These are phyloP conservation scores for Synergus umbraculus DNA, from an alignment of 2,888 invertebrate genomes.

Conservation along the genomic window DNA sequence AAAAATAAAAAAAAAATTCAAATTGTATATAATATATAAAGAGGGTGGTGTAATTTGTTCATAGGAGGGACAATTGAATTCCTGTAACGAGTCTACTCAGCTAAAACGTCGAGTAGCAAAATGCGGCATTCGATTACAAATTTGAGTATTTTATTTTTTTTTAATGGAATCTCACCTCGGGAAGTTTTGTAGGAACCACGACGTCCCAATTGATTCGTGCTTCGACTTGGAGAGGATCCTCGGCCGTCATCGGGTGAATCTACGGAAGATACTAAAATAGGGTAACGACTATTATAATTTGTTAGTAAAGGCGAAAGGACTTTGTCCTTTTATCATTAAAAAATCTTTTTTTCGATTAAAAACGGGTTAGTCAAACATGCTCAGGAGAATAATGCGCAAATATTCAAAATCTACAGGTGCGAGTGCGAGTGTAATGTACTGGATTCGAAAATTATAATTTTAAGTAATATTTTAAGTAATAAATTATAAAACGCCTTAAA, in stretches of 20 bases:
- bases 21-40: not conserved
- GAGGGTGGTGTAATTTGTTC: not conserved
- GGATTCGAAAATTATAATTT: not conserved
- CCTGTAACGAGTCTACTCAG: not conserved
- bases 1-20: not conserved
- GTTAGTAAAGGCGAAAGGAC: slow-evolving; percentile 46
- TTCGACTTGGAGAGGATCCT: slow-evolving; percentile 85
- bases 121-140: slow-evolving; percentile 30
- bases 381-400: not conserved
- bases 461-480: not conserved
- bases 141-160: not conserved
- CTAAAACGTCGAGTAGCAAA: slow-evolving; percentile 34
- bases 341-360: not conserved
- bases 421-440: slow-evolving; percentile 4
- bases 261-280: slow-evolving; percentile 77
- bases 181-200: slow-evolving; percentile 93
- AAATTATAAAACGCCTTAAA: not conserved
- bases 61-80: not conserved
- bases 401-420: not conserved
- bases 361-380: slow-evolving; percentile 1
- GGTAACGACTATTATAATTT: slow-evolving; percentile 69
- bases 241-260: slow-evolving; percentile 89
- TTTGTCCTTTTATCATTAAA: not conserved
- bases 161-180: slow-evolving; percentile 82
- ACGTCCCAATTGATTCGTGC: slow-evolving; percentile 84